Evolutionary conservation across 2,113 vertebrate species (phyloP), one percentile per base, ranked within the genome.

Genomic region (Microcebus jonahi): DNA sequence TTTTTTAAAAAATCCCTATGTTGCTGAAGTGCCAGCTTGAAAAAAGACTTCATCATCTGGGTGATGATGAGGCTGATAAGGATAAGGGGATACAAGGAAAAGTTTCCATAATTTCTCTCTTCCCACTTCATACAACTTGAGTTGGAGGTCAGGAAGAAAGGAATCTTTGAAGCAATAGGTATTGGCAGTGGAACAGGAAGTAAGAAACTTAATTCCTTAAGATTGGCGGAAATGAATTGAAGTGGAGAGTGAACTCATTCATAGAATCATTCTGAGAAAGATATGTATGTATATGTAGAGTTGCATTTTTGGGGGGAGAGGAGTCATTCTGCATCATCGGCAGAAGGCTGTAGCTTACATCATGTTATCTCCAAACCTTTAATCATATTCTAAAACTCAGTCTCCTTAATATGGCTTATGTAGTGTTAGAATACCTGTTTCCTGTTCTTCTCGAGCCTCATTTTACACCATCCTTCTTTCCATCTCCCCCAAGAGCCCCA

Each of bases 291-390:
- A 23, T 73, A 6, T 79, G 18, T 75, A 84, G 2, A 57, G 21
- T 36, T 86, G 4, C 2, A 63, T 89, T 18, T 21, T 61, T 34
- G 7, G 6, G 1, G 1, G 3, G 1, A 12, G 8, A 4, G 3
- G 13, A 31, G 8, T 20, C 25, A 93, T 80, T 85, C 10, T 6
- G 23, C 14, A 63, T 80, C 9, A 70, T 25, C 94, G 21, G 2
- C 7, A 80, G n/a, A 13, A 90, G 23, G 15, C 1, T 76, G 8
- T 82, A 50, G 17, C 6, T 3, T 95, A 76, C 1, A 25, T 63
- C 70, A 68, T 45, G n/a, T 55, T 67, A 2, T 88, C 68, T 68
- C 50, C 17, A 82, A 73, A 3, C 14, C 39, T 53, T 90, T 92
- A 90, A 50, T 67, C 13, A 1, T 79, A 5, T 34, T 81, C 21